Conservation (phyloP, 64 coral and sea anemone species). For the Montipora efflorescens region DNA sequence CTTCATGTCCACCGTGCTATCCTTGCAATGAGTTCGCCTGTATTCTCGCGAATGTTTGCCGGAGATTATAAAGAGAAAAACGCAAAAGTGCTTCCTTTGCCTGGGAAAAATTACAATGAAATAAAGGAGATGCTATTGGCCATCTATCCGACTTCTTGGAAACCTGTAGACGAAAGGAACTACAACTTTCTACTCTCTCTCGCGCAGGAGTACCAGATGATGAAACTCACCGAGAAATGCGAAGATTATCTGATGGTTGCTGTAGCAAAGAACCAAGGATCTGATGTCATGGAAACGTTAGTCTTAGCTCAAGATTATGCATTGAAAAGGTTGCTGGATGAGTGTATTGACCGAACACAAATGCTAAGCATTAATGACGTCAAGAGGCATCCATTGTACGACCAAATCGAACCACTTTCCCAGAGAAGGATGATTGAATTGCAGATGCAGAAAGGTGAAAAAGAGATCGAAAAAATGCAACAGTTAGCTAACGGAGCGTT, state of each 20-base stretch:
- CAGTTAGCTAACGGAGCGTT: too few species aligned
- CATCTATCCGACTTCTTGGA: slow-evolving; percentile 1
- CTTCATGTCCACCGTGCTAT: slow-evolving; percentile 29
- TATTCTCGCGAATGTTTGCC: slow-evolving; percentile 28
- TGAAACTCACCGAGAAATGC: slow-evolving; percentile 1
- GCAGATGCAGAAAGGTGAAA: neutral
- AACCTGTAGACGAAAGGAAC: neutral
- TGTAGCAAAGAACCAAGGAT: neutral
- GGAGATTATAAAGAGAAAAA: slow-evolving; percentile 27
- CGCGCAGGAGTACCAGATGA: slow-evolving; percentile 14
- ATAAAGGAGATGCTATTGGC: slow-evolving; percentile 15
- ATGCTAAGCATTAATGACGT: neutral
- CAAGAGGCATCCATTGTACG: neutral
- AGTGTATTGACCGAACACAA: neutral
- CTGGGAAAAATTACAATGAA: neutral
- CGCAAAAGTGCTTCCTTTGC: neutral
- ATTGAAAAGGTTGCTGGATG: neutral
- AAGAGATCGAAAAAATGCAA: neutral
- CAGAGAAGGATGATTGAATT: neutral
- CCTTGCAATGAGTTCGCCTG: neutral
- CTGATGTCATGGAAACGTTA: neutral
- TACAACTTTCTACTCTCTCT: neutral
- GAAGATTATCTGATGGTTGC: neutral
- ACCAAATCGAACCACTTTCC: neutral
- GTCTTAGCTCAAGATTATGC: neutral